Evolutionary conservation across 2,888 invertebrate genomes (phyloP).

Genomic region (Coelinius sp.): DNA sequence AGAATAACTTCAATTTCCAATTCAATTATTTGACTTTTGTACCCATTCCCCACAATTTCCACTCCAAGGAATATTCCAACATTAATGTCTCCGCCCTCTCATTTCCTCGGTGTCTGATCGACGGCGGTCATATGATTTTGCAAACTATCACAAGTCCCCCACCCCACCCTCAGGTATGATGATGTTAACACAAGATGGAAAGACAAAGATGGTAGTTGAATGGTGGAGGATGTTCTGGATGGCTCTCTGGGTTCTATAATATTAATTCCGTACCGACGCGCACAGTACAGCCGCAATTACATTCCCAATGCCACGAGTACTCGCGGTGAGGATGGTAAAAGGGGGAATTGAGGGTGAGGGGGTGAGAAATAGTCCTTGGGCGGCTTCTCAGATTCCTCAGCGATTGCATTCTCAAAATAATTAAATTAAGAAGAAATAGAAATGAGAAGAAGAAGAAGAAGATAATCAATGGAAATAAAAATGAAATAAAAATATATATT

Average conservation of each 20-base stretch:
- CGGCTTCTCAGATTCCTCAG: conserved; percentile 3
- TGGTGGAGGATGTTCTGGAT: conserved; percentile 9
- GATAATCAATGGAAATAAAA: too few relatives aligned
- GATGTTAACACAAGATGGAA: conserved; percentile 6
- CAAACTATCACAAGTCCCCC: neutral
- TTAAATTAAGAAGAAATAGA: too few relatives aligned
- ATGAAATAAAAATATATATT: neutral
- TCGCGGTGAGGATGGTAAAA: conserved; percentile 4
- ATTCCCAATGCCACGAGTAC: conserved; percentile 25
- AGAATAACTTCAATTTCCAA: neutral
- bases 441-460: too few relatives aligned
- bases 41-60: too few relatives aligned
- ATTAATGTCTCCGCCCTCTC: neutral
- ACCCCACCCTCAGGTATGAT: neutral
- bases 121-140: neutral
- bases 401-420: conserved; percentile 16
- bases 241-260: conserved; percentile 20
- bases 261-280: conserved; percentile 32
- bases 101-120: neutral
- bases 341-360: neutral
- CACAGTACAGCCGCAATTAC: conserved; percentile 33
- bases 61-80: neutral
- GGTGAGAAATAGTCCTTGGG: neutral
- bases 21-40: neutral
- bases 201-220: conserved; percentile 27